Conservation (phyloP, 2,888 invertebrate genomes). For the Molorchus minor region DNA sequence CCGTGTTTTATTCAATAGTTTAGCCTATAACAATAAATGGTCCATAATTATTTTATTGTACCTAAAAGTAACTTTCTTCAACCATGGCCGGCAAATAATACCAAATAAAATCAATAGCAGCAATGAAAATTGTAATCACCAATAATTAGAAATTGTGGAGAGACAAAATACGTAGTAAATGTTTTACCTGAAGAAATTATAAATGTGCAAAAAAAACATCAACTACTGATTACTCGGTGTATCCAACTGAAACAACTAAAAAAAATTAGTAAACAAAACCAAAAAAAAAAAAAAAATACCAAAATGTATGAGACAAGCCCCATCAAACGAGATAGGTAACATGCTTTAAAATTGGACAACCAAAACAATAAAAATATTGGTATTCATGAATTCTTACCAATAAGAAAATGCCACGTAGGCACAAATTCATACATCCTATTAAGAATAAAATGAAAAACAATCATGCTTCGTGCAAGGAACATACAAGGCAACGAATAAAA, state of each 20-base stretch:
- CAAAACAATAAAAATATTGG: constrained; percentile 19
- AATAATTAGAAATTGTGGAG: constrained; percentile 25
- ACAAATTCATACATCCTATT: constrained; percentile 45
- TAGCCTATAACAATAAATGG: no score
- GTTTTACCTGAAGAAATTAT: constrained; percentile 53
- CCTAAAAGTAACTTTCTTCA: no score
- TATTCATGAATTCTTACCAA: constrained; percentile 41
- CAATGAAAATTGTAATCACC: no score
- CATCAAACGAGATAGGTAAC: constrained; percentile 21
- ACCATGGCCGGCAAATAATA: no score
- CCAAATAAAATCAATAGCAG: no score
- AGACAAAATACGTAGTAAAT: constrained; percentile 46
- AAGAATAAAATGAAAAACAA: constrained; percentile 40
- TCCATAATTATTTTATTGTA: no score
- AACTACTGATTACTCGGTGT: constrained; percentile 58
- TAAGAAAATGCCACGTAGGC: constrained; percentile 45
- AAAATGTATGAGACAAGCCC: constrained; percentile 23
- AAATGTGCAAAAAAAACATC: constrained; percentile 56
- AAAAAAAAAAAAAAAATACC: constrained; percentile 43
- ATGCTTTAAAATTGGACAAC: constrained; percentile 4
- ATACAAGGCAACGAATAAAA: constrained; percentile 23
- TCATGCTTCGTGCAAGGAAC: constrained; percentile 29
- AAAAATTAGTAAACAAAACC: constrained; percentile 46
- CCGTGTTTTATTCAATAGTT: no score
- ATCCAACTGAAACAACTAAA: constrained; percentile 61